Percentiles rank a stretch among this genome's conserved stretches.
Conservation (phyloP, 2,797 vertebrate species). For the Rhyacichthys aspro region DNA sequence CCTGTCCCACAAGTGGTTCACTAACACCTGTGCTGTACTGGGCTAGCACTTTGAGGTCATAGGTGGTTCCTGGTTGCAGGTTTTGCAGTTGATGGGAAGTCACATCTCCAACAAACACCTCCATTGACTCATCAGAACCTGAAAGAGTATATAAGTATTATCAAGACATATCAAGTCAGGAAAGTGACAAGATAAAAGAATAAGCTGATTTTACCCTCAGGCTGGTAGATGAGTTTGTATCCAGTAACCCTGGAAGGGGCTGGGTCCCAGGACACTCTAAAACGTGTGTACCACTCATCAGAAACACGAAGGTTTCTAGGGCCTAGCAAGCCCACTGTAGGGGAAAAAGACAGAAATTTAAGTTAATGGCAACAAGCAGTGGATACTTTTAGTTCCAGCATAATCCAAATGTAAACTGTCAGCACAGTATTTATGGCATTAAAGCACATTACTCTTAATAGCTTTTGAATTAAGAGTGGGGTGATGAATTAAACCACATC, state of each 20-base stretch:
- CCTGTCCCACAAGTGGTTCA: conserved; percentile 87
- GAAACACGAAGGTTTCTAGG: conserved; percentile 95
- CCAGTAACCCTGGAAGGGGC: conserved; percentile 90
- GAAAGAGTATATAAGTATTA: conserved; percentile 11
- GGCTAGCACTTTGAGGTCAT: conserved; percentile 92
- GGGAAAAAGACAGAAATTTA: conserved; percentile 35
- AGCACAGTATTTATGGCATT: conserved; percentile 38
- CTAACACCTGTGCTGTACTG: conserved; percentile 93
- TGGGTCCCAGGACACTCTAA: conserved; percentile 95
- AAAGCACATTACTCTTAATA: conserved; percentile 19
- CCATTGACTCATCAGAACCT: conserved; percentile 87
- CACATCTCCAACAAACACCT: conserved; percentile 92
- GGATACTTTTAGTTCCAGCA: conserved; percentile 24
- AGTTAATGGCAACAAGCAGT: background rate
- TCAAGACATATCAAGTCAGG: no score
- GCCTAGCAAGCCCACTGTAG: conserved; percentile 90
- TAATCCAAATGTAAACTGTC: conserved; percentile 24
- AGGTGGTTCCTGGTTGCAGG: conserved; percentile 92
- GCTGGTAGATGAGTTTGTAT: conserved; percentile 94
- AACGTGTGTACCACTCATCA: conserved; percentile 98
- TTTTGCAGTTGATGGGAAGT: conserved; percentile 90
- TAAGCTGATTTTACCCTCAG: conserved; percentile 79
- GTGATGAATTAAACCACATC: conserved; percentile 37
- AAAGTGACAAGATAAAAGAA: background rate
- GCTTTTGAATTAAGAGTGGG: conserved; percentile 22